Evolutionary conservation across 2,888 invertebrate species (phyloP), one percentile per base, ranked within the genome.

Genomic region (Acleris sparsana): DNA sequence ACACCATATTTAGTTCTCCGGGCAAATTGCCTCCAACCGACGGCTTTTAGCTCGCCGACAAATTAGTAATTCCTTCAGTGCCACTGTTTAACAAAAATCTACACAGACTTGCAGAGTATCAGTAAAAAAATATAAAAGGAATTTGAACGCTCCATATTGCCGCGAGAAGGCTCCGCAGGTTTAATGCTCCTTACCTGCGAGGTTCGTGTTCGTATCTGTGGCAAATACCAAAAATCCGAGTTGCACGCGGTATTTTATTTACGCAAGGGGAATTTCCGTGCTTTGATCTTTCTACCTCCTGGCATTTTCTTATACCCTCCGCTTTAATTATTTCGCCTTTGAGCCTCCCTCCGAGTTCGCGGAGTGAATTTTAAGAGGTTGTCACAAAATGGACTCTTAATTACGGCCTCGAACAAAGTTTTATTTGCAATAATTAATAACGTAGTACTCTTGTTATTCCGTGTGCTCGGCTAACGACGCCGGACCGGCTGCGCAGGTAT

Each of bases 311-410:
- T 89, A 85, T 84, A 80, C 83, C 85, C 85, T 83, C 82, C 78
- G 82, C 86, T 87, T 88, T 92, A 92, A 92, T 92, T 91, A 92
- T 92, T 90, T 89, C 84, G 85, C 88, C 86, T 89, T 87, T 87
- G 86, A 88, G 85, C 83, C 80, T 80, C 85, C 83, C 85, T 76
- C 74, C 73, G 71, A 71, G 79, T 78, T 80, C 86, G 87, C 79
- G 85, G 82, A 85, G 83, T 85, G 90, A 91, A 92, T 92, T 91
- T 91, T 87, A 90, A 92, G 87, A 89, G 88, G 80, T 83, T 86
- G 86, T 87, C 86, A 80, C 87, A 85, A 89, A 91, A 92, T 88
- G 87, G 85, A 87, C 88, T 86, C 88, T 90, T 92, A 91, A 92
- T 92, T 92, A 88, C 85, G 80, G 76, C 67, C 79, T 72, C 62